phyloP scores from a whole-genome alignment of 2,888 invertebrate genomes.

The Nomada fucata region DNA sequence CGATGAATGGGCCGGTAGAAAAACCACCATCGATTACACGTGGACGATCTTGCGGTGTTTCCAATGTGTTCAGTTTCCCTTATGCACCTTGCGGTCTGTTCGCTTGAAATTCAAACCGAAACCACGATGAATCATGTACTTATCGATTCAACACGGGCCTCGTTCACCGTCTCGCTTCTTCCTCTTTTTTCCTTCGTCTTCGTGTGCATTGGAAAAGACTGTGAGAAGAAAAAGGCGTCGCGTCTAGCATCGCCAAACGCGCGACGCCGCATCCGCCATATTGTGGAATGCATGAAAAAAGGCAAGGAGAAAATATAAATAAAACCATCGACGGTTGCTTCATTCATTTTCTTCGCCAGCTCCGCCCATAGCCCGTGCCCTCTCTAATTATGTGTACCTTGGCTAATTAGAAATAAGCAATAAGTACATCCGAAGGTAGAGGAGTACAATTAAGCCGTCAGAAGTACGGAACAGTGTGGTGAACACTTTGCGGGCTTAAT shows the following conservation, averaged over 20 bases:
- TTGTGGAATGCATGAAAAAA: background rate
- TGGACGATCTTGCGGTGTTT: constrained; percentile 50
- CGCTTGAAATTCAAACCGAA: constrained; percentile 80
- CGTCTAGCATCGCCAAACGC: constrained; percentile 74
- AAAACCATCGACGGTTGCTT: background rate
- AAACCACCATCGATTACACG: constrained; percentile 42
- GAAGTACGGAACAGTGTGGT: background rate
- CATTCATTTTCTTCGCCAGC: constrained; percentile 19
- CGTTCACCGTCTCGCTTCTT: constrained; percentile 54
- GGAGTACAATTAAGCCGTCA: constrained; percentile 13
- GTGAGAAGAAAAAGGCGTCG: constrained; percentile 67
- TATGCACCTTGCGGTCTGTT: constrained; percentile 42
- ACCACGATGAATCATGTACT: constrained; percentile 81
- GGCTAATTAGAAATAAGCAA: background rate
- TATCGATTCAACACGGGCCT: constrained; percentile 79
- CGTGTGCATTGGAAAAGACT: constrained; percentile 38
- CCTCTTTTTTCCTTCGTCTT: constrained; percentile 43
- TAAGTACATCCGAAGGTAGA: background rate
- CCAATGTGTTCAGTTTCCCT: constrained; percentile 54
- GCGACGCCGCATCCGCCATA: constrained; percentile 14
- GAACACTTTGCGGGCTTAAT: background rate
- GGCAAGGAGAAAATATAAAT: no score
- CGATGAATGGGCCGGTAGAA: constrained; percentile 1
- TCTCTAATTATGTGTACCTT: constrained; percentile 17
- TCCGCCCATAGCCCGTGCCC: constrained; percentile 1